Evolutionary conservation across 2,888 invertebrate genomes (phyloP).

Genomic region (Melieria omissa): DNA sequence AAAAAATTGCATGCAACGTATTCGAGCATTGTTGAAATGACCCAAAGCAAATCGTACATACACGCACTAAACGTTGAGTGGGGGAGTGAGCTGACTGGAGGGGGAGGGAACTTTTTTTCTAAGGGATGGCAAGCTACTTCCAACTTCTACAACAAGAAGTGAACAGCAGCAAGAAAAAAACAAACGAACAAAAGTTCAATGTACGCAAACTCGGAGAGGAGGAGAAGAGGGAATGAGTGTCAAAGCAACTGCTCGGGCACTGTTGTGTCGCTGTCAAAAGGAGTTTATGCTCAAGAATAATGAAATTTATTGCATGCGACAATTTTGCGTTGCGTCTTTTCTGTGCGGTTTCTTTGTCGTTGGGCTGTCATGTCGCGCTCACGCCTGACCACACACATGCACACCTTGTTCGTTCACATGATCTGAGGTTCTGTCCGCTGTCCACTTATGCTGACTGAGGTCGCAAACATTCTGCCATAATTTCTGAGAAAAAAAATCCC

Average conservation of each 20-base stretch:
- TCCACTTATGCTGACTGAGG: too few species aligned
- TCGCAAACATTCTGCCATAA: too few species aligned
- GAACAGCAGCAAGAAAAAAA: not conserved
- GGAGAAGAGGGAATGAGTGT: not conserved
- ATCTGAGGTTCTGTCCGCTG: too few species aligned
- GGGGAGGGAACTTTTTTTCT: not conserved
- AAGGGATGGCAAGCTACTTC: not conserved
- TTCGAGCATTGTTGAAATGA: too few species aligned
- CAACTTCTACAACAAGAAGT: not conserved
- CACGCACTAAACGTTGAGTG: too few species aligned
- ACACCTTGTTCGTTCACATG: not conserved
- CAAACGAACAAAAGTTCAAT: not conserved
- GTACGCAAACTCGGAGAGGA: not conserved
- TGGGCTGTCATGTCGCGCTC: too few species aligned
- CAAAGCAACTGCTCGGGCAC: too few species aligned
- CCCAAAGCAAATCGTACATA: too few species aligned
- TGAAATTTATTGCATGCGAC: constrained; percentile 31
- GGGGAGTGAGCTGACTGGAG: not conserved
- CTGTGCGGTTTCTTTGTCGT: not conserved
- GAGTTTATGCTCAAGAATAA: constrained; percentile 27
- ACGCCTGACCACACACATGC: not conserved
- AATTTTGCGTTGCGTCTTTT: constrained; percentile 7
- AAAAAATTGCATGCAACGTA: constrained; percentile 23
- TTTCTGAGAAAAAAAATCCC: too few species aligned
- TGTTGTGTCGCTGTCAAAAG: constrained; percentile 12